Evolutionary conservation across 2,797 vertebrate species (phyloP).

Genomic region (Hoplostethus mediterraneus): DNA sequence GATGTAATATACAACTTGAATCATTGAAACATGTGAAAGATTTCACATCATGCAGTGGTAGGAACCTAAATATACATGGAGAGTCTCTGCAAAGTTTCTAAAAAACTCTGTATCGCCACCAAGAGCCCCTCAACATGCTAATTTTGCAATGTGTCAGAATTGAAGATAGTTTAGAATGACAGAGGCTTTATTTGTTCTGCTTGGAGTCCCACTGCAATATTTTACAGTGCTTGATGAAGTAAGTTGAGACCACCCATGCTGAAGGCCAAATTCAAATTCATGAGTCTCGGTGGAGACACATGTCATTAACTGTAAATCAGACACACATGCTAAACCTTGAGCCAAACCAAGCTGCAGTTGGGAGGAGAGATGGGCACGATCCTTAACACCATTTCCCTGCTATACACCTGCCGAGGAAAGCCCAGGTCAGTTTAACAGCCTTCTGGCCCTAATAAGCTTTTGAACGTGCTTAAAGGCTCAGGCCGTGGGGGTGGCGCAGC

Average conservation of each 20-base stretch:
- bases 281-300: constrained; percentile 36
- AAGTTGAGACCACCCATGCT: constrained; percentile 42
- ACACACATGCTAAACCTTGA: constrained; percentile 45
- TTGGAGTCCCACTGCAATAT: constrained; percentile 8
- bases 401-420: constrained; percentile 26
- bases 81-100: background rate
- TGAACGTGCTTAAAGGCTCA: too few species aligned
- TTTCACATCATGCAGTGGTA: background rate
- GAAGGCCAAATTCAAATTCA: constrained; percentile 35
- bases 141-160: constrained; percentile 10
- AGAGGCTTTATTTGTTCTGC: constrained; percentile 31
- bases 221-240: constrained; percentile 12
- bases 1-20: too few species aligned
- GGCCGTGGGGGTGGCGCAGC: too few species aligned
- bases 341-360: background rate
- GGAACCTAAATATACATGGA: background rate
- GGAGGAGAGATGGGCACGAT: background rate
- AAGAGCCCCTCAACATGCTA: constrained; percentile 12
- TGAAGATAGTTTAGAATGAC: background rate
- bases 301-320: constrained; percentile 56
- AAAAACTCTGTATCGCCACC: constrained; percentile 2
- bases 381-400: background rate
- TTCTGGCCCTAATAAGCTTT: too few species aligned
- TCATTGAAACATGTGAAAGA: background rate
- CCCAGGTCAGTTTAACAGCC: background rate